A percentile compares a stretch with the other conserved stretches of the same genome.
Conservation (phyloP, 23 tunicate species). For the Trididemnum clinides region DNA sequence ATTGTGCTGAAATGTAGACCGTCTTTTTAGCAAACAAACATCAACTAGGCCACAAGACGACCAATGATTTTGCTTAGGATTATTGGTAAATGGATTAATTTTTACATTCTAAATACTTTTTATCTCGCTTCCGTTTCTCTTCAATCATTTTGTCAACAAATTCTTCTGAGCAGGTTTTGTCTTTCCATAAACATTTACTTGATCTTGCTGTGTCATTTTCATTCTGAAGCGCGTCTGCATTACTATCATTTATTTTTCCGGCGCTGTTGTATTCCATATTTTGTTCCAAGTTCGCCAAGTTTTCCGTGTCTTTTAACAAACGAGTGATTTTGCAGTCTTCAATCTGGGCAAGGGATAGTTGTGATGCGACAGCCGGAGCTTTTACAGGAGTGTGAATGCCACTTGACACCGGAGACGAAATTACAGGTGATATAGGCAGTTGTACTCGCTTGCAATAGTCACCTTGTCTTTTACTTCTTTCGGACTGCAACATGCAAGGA, state of each 20-base stretch:
- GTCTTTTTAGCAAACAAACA: too few species aligned
- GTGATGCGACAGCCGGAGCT: background rate
- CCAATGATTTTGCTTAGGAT: too few species aligned
- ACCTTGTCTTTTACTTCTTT: background rate
- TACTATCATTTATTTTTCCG: background rate
- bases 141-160: constrained; percentile 1
- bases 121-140: background rate
- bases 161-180: constrained; percentile 8
- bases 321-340: background rate
- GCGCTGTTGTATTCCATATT: background rate
- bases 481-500: background rate
- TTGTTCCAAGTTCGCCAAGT: background rate
- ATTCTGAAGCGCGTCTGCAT: background rate
- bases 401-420: constrained; percentile 47
- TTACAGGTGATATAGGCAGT: constrained; percentile 40
- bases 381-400: background rate
- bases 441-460: background rate
- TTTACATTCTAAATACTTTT: background rate
- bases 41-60: too few species aligned
- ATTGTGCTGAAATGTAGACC: too few species aligned
- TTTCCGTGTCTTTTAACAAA: background rate
- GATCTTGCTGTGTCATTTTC: background rate
- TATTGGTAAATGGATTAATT: background rate
- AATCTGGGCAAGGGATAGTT: background rate
- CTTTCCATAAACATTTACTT: constrained; percentile 5